A percentile compares a stretch with the other conserved stretches of the same genome.
These are phyloP conservation scores for Leptosomus discolor DNA, from an alignment of 2,113 vertebrate species.

Conservation along the genomic window DNA sequence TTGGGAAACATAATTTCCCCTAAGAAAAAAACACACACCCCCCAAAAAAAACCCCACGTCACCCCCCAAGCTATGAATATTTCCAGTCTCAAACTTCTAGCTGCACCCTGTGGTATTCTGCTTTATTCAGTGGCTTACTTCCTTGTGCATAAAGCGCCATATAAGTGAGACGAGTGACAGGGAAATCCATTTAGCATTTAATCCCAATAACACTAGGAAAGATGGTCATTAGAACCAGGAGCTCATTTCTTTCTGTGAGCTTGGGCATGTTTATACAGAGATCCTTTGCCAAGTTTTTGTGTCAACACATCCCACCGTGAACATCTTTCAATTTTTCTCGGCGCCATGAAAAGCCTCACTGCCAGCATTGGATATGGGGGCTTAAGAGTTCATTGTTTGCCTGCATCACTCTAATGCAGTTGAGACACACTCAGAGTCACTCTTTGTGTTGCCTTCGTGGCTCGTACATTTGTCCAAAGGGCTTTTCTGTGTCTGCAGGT, in stretches of 20 bases:
- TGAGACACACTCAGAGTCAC: rapidly evolving
- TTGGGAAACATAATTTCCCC: neutral
- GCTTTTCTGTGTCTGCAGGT: neutral
- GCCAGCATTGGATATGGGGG: neutral
- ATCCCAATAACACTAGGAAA: neutral
- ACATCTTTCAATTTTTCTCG: rapidly evolving
- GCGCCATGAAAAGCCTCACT: neutral
- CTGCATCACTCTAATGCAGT: neutral
- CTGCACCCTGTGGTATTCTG: neutral
- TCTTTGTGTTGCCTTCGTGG: neutral
- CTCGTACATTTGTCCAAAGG: neutral
- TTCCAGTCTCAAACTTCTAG: neutral
- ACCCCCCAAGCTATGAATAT: neutral
- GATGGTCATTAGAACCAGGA: neutral
- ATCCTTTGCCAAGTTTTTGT: neutral
- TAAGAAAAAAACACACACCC: neutral
- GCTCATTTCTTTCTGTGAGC: neutral
- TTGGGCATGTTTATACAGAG: neutral
- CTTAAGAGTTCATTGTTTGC: neutral
- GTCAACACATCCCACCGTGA: neutral
- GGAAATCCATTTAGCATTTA: neutral
- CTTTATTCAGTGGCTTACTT: neutral
- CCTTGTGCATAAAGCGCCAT: neutral
- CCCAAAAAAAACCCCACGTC: neutral
- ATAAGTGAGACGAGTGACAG: neutral